A percentile compares a stretch with the other conserved stretches of the same genome.
These are phyloP conservation scores for Anolis apletophallus DNA, from an alignment of 2,797 vertebrate genomes.

Conservation along the genomic window DNA sequence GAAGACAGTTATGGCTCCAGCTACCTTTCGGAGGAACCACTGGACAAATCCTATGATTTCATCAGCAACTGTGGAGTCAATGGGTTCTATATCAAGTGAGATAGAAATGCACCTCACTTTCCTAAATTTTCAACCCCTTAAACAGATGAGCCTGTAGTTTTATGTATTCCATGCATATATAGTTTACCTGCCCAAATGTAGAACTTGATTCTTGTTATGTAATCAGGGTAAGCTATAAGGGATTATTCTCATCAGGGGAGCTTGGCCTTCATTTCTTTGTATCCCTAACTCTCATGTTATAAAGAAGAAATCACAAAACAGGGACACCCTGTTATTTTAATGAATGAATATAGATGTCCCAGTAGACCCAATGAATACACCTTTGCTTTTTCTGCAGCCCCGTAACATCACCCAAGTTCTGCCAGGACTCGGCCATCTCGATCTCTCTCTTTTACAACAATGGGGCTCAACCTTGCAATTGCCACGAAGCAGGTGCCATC, in stretches of 20 bases:
- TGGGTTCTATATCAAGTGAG: slow-evolving; percentile 91
- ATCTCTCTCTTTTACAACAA: slow-evolving; percentile 96
- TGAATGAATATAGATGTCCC: neutral
- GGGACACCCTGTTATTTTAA: neutral
- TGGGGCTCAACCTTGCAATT: slow-evolving; percentile 88
- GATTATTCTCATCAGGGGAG: neutral
- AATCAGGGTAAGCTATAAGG: neutral
- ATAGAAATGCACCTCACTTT: neutral
- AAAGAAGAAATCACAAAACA: too few species aligned
- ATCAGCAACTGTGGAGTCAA: slow-evolving; percentile 92
- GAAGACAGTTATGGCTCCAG: slow-evolving; percentile 87
- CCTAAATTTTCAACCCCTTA: neutral
- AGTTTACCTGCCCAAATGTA: neutral
- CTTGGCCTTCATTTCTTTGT: neutral
- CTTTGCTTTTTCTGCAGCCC: slow-evolving; percentile 74
- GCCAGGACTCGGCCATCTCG: slow-evolving; percentile 84
- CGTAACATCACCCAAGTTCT: slow-evolving; percentile 83
- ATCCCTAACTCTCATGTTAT: neutral
- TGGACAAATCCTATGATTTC: slow-evolving; percentile 97
- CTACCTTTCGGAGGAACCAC: slow-evolving; percentile 88
- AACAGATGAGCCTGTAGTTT: neutral
- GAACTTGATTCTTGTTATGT: neutral
- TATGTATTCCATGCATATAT: neutral
- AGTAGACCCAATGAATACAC: fast-evolving
- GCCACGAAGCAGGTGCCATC: slow-evolving; percentile 88